Percentiles rank a stretch among this genome's conserved stretches.
Conservation (phyloP, 2,797 vertebrate genomes). For the Spatula versicolor region DNA sequence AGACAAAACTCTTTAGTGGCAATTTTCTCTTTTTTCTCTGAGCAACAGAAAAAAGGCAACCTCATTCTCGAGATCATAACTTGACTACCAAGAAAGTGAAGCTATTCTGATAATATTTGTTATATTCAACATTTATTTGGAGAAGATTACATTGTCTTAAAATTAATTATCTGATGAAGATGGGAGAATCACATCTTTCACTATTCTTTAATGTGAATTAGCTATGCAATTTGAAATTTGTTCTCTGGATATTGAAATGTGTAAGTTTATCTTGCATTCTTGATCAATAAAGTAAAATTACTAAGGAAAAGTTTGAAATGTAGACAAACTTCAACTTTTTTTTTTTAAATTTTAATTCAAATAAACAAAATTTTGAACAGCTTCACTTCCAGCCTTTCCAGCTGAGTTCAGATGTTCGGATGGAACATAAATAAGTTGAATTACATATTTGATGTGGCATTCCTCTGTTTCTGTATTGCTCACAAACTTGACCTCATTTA, state of each 20-base stretch:
- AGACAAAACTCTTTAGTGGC: not conserved
- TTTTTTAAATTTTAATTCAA: not conserved
- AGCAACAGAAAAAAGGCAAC: not conserved
- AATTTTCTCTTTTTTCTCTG: not conserved
- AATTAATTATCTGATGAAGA: not conserved
- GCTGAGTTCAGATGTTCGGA: not conserved
- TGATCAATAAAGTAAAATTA: not conserved
- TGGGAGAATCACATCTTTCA: not conserved
- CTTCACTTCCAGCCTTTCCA: not conserved
- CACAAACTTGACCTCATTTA: not conserved
- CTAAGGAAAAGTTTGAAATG: not conserved
- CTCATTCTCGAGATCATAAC: fast-evolving
- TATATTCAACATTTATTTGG: not conserved
- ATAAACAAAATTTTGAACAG: not conserved
- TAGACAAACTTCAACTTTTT: not conserved
- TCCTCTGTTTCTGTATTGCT: not conserved
- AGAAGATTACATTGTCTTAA: not conserved
- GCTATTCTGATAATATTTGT: not conserved
- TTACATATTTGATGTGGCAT: not conserved
- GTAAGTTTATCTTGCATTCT: not conserved
- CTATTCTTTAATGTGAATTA: not conserved
- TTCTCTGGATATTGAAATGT: not conserved
- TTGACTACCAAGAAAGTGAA: not conserved
- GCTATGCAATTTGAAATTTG: not conserved
- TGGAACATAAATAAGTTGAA: not conserved